Evolutionary conservation across 2,113 vertebrate genomes (phyloP).

Genomic region (Hypocryptadius cinnamomeus): DNA sequence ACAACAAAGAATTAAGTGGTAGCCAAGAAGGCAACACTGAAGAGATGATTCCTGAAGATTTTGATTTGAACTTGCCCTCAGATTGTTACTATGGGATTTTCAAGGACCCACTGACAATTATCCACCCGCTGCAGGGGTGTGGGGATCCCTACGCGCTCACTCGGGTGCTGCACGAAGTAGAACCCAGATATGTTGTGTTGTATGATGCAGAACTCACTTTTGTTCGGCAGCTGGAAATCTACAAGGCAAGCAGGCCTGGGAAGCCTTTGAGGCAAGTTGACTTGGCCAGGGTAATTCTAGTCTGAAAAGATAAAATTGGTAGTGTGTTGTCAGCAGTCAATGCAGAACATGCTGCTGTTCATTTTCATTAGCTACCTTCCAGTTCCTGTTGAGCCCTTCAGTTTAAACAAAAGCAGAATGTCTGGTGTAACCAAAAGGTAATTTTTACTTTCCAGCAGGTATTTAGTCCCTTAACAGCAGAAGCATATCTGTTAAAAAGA

Average conservation of each 20-base stretch:
- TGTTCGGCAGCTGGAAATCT: slow-evolving; percentile 92
- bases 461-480: not conserved
- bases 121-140: slow-evolving; percentile 89
- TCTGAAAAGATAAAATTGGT: not conserved
- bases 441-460: not conserved
- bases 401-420: not conserved
- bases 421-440: not conserved
- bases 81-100: slow-evolving; percentile 87
- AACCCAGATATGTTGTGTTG: slow-evolving; percentile 86
- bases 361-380: not conserved
- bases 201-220: slow-evolving; percentile 92
- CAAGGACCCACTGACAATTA: slow-evolving; percentile 84
- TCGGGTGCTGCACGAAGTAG: slow-evolving; percentile 86
- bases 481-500: not conserved
- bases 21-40: slow-evolving; percentile 42
- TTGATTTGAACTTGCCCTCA: slow-evolving; percentile 77
- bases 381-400: not conserved
- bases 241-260: slow-evolving; percentile 86
- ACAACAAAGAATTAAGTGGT: not conserved
- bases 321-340: not conserved
- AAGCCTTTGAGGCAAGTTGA: slow-evolving; percentile 80
- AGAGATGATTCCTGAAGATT: slow-evolving; percentile 63
- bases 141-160: slow-evolving; percentile 89
- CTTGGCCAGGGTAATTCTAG: not conserved
- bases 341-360: not conserved